A percentile compares a stretch with the other conserved stretches of the same genome.
phyloP scores from a whole-genome alignment of 2,888 invertebrate species.

The Schrankia costaestrigalis region DNA sequence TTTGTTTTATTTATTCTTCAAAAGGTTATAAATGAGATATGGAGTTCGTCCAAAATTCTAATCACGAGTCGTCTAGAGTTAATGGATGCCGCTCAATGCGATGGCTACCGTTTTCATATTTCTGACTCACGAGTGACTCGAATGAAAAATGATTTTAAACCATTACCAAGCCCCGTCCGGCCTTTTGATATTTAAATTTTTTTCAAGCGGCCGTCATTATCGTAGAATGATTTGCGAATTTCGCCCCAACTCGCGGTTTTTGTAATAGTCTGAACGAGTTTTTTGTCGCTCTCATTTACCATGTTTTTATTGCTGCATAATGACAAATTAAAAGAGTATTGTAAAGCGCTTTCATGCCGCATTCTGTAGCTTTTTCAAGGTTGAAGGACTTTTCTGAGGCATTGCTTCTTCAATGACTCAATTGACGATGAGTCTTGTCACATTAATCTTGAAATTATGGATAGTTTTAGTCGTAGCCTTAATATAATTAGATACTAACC shows the following conservation, averaged over 20 bases:
- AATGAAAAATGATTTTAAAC: conserved; percentile 81
- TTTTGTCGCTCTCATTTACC: conserved; percentile 76
- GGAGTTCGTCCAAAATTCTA: conserved; percentile 66
- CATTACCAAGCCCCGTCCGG: conserved; percentile 79
- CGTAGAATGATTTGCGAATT: conserved; percentile 78
- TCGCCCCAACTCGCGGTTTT: conserved; percentile 75
- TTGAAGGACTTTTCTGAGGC: conserved; percentile 53
- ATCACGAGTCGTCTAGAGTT: conserved; percentile 59
- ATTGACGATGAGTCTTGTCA: too few relatives aligned
- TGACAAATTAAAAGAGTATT: conserved; percentile 80
- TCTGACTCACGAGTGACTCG: conserved; percentile 75
- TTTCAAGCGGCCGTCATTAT: conserved; percentile 79
- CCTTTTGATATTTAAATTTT: conserved; percentile 81
- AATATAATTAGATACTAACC: too few relatives aligned
- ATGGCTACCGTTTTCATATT: conserved; percentile 77
- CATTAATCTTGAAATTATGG: conserved; percentile 21
- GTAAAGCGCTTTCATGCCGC: conserved; percentile 72
- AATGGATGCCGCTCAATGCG: conserved; percentile 66
- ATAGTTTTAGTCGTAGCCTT: too few relatives aligned
- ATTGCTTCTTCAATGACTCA: conserved; percentile 52
- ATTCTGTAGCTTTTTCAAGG: conserved; percentile 61
- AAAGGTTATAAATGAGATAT: conserved; percentile 56
- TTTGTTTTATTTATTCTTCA: conserved; percentile 39
- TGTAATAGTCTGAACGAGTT: conserved; percentile 70
- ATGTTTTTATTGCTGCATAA: conserved; percentile 79